Evolutionary conservation across 2,797 vertebrate genomes (phyloP).

Genomic region (Megalops cyprinoides): DNA sequence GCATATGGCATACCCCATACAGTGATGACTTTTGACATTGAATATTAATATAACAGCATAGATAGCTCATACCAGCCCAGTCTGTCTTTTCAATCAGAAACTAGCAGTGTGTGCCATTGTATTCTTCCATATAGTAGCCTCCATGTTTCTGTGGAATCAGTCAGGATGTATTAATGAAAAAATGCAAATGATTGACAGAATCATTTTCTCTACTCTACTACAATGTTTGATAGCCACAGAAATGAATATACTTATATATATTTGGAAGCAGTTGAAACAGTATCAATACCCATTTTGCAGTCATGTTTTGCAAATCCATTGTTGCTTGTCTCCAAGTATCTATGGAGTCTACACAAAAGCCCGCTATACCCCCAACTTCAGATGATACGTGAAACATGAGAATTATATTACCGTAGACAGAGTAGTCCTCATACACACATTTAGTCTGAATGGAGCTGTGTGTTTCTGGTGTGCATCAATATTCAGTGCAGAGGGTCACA

Average conservation of each 20-base stretch:
- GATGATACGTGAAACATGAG: not conserved
- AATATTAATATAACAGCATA: not conserved
- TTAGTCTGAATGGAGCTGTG: not conserved
- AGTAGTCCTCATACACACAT: not conserved
- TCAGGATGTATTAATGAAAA: not conserved
- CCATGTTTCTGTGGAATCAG: not conserved
- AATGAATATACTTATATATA: not conserved
- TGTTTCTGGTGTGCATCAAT: not conserved
- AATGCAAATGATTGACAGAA: constrained; percentile 12
- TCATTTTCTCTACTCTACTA: not conserved
- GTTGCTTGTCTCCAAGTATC: not conserved
- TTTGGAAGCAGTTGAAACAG: not conserved
- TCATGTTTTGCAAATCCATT: not conserved
- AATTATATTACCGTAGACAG: not conserved
- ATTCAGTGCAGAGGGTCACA: not conserved
- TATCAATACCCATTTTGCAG: not conserved
- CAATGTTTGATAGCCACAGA: not conserved
- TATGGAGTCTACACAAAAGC: not conserved
- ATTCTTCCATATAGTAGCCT: not conserved
- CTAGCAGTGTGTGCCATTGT: not conserved
- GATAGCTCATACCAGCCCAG: not conserved
- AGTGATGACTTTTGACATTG: not conserved
- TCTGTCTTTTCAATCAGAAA: not conserved
- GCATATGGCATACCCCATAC: no score
- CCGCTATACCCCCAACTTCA: not conserved